Conservation (phyloP, 2,797 vertebrate genomes). For the Kryptolebias ocellatus region DNA sequence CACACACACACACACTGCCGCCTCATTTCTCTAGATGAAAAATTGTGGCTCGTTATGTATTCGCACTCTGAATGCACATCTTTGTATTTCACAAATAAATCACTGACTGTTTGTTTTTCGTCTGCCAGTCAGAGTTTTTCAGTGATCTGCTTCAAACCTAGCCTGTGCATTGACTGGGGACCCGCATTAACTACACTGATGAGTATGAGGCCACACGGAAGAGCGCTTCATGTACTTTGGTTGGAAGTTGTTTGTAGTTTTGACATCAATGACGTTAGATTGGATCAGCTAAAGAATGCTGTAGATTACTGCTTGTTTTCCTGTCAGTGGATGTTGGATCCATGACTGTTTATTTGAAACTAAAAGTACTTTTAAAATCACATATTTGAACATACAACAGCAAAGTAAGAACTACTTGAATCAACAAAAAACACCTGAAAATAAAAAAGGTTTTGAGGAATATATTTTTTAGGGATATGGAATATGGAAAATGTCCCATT, state of each 20-base stretch:
- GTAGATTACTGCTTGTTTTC: background rate
- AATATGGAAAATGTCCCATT: too few species aligned
- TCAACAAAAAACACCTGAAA: too few species aligned
- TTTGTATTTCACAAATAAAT: constrained; percentile 16
- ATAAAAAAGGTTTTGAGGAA: too few species aligned
- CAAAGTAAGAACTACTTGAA: too few species aligned
- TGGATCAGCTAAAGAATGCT: background rate
- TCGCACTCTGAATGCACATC: constrained; percentile 8
- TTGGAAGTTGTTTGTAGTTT: constrained; percentile 5
- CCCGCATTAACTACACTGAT: background rate
- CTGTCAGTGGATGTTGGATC: background rate
- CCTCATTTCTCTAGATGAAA: constrained; percentile 12
- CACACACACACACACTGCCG: background rate
- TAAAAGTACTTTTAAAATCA: too few species aligned
- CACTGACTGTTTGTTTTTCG: background rate
- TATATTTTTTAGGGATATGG: too few species aligned
- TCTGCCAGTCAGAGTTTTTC: background rate
- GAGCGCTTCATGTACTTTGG: background rate
- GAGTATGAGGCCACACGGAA: background rate
- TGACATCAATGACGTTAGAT: background rate
- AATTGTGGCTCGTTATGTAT: constrained; percentile 18
- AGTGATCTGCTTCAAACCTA: background rate
- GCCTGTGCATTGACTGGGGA: background rate
- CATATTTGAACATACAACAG: too few species aligned
- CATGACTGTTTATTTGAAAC: too few species aligned